Evolutionary conservation across 2,797 vertebrate genomes (phyloP).

Genomic region (Alauda arvensis): DNA sequence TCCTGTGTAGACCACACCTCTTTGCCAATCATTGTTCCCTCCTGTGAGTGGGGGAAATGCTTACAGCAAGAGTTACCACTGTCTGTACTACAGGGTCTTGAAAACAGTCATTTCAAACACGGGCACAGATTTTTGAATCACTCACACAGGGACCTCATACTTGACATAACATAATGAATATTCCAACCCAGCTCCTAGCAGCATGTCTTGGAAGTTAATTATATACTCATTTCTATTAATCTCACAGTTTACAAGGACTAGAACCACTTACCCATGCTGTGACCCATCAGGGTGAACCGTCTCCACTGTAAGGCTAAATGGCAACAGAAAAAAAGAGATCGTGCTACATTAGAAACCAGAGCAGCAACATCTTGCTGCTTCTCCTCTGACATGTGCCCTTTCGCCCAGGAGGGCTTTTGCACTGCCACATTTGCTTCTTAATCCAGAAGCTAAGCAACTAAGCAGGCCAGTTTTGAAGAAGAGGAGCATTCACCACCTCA

Average conservation of each 20-base stretch:
- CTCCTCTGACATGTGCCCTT: neutral
- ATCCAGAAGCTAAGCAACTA: neutral
- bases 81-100: neutral
- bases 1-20: neutral
- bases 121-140: neutral
- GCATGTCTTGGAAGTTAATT: slow-evolving; percentile 11
- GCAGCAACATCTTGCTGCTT: neutral
- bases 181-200: neutral
- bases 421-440: slow-evolving; percentile 17
- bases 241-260: slow-evolving; percentile 5
- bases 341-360: slow-evolving; percentile 26
- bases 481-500: neutral
- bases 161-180: slow-evolving; percentile 4
- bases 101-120: neutral
- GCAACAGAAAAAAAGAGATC: slow-evolving; percentile 25
- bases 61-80: neutral
- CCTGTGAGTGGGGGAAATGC: neutral
- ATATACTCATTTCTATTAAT: neutral
- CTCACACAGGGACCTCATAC: neutral
- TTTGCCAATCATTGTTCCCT: neutral
- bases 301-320: slow-evolving; percentile 86
- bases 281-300: slow-evolving; percentile 86
- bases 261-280: slow-evolving; percentile 90
- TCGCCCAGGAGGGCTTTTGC: neutral
- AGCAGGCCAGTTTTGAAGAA: neutral